These are phyloP conservation scores for Stenodema calcarata DNA, from an alignment of 2,888 invertebrate genomes.

Conservation along the genomic window DNA sequence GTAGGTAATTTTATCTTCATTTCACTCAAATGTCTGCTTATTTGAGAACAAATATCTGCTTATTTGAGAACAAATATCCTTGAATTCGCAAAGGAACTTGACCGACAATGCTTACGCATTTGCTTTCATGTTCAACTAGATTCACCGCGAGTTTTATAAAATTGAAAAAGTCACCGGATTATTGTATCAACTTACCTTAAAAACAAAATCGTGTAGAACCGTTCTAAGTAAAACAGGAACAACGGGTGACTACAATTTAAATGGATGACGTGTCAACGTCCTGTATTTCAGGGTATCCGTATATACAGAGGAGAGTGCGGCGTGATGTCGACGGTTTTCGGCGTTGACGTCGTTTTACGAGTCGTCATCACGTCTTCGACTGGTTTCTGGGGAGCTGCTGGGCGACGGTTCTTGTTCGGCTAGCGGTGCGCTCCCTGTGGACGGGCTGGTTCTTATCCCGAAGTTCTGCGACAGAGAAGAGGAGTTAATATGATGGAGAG, in stretches of 20 bases:
- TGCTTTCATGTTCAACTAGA: no score
- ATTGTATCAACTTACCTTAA: no score
- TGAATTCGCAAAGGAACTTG: no score
- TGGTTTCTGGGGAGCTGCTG: background rate
- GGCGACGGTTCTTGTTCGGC: background rate
- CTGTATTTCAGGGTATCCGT: background rate
- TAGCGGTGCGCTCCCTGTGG: background rate
- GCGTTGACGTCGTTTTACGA: background rate
- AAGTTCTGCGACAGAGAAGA: no score
- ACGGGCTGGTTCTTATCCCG: background rate
- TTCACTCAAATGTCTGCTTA: no score
- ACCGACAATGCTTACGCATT: no score
- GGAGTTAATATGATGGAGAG: no score
- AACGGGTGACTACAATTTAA: background rate
- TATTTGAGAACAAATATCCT: no score
- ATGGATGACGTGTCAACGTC: background rate
- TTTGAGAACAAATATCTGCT: no score
- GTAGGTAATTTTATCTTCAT: no score
- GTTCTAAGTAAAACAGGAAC: background rate
- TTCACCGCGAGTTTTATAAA: background rate
- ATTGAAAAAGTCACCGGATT: background rate
- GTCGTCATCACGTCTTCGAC: background rate
- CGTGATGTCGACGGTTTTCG: background rate
- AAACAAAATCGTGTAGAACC: background rate
- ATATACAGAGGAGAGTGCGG: background rate